phyloP scores from a whole-genome alignment of 2,888 invertebrate species.

The Byasa hedistus region DNA sequence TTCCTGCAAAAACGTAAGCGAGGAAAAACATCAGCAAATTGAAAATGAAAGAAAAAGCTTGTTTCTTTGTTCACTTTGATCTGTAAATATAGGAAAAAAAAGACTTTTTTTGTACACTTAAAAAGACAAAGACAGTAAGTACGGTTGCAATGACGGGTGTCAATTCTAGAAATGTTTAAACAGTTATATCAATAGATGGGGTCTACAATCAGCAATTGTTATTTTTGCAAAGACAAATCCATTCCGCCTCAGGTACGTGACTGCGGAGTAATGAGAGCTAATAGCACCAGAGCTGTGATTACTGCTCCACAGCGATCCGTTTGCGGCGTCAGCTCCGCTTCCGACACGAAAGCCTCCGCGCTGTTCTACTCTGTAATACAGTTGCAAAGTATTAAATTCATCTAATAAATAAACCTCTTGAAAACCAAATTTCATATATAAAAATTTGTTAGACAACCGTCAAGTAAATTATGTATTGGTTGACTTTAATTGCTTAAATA shows the following conservation, averaged over 20 bases:
- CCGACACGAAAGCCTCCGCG: background rate
- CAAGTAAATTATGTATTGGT: too few relatives aligned
- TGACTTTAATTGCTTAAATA: too few relatives aligned
- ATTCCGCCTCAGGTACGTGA: slow-evolving; percentile 76
- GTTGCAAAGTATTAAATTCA: too few relatives aligned
- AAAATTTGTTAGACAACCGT: too few relatives aligned
- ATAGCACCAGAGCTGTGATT: slow-evolving; percentile 72
- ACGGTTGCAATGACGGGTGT: background rate
- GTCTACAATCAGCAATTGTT: slow-evolving; percentile 75
- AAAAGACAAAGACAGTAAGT: background rate
- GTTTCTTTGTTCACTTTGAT: too few relatives aligned
- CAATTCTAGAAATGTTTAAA: background rate
- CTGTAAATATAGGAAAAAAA: too few relatives aligned
- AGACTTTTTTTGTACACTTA: background rate
- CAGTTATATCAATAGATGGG: background rate
- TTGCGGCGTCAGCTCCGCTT: slow-evolving; percentile 40
- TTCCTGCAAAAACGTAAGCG: too few relatives aligned
- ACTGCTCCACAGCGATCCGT: slow-evolving; percentile 46
- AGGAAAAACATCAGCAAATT: too few relatives aligned
- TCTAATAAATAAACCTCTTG: too few relatives aligned
- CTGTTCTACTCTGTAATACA: background rate
- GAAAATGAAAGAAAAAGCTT: too few relatives aligned
- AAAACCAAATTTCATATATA: too few relatives aligned
- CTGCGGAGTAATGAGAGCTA: slow-evolving; percentile 74
- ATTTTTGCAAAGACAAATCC: slow-evolving; percentile 80